A percentile compares a stretch with the other conserved stretches of the same genome.
phyloP scores from a whole-genome alignment of 2,797 vertebrate genomes.

The Lagorchestes hirsutus region DNA sequence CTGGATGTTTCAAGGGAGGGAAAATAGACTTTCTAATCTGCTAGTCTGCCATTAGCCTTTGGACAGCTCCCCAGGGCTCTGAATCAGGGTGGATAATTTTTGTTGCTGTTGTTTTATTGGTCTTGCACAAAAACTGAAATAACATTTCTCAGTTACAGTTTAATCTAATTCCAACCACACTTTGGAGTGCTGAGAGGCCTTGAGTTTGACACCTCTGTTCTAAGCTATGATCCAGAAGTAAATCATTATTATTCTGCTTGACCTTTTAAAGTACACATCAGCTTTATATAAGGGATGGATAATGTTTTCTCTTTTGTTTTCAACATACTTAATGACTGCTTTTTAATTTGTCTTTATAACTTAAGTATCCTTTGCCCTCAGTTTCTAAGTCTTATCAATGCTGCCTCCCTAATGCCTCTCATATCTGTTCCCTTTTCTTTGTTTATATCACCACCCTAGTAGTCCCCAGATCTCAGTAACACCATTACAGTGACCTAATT shows the following conservation, averaged over 20 bases:
- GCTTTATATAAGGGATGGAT: neutral
- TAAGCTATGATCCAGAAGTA: neutral
- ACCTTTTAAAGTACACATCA: neutral
- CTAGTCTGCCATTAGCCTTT: neutral
- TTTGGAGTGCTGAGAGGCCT: neutral
- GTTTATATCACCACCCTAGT: neutral
- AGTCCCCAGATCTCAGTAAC: neutral
- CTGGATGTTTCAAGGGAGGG: neutral
- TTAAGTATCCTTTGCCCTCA: neutral
- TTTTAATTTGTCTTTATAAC: constrained; percentile 31
- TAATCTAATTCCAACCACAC: neutral
- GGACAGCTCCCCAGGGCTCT: neutral
- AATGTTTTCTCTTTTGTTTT: constrained; percentile 18
- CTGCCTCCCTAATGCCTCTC: neutral
- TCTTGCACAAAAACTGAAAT: neutral
- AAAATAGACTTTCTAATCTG: neutral
- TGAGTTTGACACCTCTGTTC: neutral
- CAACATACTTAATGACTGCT: neutral
- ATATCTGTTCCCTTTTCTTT: neutral
- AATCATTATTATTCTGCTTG: neutral
- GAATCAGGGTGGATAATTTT: neutral
- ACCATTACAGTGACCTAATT: neutral
- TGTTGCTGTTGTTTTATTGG: neutral
- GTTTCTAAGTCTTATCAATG: neutral
- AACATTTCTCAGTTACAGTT: neutral